Percentiles rank a stretch among this genome's conserved stretches.
Conservation (phyloP, 2,797 vertebrate genomes). For the Amazona finschi region DNA sequence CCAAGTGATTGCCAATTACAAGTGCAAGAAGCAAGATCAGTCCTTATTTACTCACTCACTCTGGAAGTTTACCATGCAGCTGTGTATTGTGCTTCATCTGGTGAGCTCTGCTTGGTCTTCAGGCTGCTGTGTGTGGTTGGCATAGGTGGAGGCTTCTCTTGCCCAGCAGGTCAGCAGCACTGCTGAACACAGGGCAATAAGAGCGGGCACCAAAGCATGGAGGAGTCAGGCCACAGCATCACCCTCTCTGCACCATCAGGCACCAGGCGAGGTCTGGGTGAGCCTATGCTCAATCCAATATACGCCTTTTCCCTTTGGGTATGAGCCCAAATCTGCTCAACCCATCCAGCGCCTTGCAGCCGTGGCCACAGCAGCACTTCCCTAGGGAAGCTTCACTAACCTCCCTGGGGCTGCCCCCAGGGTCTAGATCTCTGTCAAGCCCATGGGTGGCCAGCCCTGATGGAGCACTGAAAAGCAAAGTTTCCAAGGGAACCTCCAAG, state of each 20-base stretch:
- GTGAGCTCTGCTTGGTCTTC: neutral
- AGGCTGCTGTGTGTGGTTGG: neutral
- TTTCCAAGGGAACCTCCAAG: neutral
- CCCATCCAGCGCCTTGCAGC: neutral
- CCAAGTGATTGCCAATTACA: neutral
- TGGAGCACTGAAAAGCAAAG: neutral
- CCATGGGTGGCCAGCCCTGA: neutral
- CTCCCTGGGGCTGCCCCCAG: neutral
- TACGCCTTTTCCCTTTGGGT: neutral
- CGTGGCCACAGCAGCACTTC: neutral
- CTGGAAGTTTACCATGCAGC: neutral
- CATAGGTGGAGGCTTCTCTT: neutral
- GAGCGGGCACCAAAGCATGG: neutral
- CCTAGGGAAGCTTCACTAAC: neutral
- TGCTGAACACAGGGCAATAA: neutral
- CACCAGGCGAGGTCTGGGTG: neutral
- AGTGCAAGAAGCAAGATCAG: neutral
- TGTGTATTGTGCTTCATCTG: neutral
- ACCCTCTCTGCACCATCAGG: rapidly evolving
- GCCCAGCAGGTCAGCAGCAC: neutral
- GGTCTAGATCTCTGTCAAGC: neutral
- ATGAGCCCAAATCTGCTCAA: no score
- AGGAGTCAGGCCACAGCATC: neutral
- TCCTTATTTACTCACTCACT: neutral
- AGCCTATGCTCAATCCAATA: neutral